Conservation (phyloP, 2,797 vertebrate genomes). For the Eurystomus glaucurus region DNA sequence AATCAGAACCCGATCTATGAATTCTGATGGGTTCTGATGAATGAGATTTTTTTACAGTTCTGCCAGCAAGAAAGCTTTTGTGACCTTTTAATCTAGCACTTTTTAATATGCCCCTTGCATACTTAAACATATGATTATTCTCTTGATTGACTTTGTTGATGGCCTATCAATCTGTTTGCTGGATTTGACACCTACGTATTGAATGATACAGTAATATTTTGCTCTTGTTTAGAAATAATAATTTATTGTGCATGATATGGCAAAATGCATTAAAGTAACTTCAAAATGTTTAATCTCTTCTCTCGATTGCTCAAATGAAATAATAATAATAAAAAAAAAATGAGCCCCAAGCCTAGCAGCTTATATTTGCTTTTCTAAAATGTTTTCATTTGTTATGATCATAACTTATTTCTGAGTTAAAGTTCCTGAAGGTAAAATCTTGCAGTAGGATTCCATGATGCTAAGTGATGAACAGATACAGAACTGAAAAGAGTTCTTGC, state of each 20-base stretch:
- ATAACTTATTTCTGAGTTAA: neutral
- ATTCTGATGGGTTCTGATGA: neutral
- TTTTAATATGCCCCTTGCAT: neutral
- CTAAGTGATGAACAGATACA: neutral
- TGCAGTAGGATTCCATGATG: neutral
- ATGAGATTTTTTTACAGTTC: neutral
- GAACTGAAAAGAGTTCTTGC: neutral
- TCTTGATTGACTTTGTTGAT: neutral
- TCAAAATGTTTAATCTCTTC: neutral
- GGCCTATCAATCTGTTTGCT: neutral
- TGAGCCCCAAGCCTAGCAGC: neutral
- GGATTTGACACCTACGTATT: neutral
- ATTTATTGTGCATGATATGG: neutral
- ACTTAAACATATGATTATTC: neutral
- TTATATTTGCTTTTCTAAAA: neutral
- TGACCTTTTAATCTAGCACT: neutral
- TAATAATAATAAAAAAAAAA: neutral
- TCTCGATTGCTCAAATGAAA: neutral
- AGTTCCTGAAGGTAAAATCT: neutral
- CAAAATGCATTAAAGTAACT: neutral
- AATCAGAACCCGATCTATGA: neutral
- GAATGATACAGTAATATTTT: slow-evolving; percentile 4
- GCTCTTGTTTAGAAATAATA: neutral
- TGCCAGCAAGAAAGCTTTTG: neutral
- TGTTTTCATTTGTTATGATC: neutral